These are phyloP conservation scores for Platygyra sinensis DNA, from an alignment of 64 coral and sea anemone species.

Conservation along the genomic window DNA sequence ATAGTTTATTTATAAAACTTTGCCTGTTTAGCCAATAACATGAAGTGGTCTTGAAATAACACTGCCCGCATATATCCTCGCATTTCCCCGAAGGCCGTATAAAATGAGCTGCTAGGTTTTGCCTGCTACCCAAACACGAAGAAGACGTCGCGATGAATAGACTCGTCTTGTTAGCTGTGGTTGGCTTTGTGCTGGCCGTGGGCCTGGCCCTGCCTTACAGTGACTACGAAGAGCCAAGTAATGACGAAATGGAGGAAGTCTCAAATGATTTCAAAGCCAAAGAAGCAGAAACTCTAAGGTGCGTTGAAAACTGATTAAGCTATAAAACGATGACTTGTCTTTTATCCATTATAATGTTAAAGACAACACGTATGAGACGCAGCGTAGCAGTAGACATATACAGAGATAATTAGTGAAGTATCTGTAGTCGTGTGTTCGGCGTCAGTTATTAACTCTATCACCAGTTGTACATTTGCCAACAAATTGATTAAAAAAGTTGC, in stretches of 20 bases:
- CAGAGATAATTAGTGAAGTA: too few species aligned
- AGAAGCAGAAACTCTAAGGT: background rate
- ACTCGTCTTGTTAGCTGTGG: background rate
- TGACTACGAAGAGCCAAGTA: background rate
- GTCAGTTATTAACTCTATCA: too few species aligned
- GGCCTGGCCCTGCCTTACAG: background rate
- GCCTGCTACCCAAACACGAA: background rate
- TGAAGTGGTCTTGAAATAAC: background rate
- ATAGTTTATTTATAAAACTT: too few species aligned
- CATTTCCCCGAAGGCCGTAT: background rate
- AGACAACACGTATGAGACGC: too few species aligned
- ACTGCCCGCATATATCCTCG: background rate
- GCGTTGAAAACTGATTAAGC: too few species aligned
- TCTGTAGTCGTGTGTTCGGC: too few species aligned
- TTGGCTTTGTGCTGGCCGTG: background rate
- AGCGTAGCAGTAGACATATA: too few species aligned
- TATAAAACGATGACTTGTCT: too few species aligned
- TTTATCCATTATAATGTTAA: too few species aligned
- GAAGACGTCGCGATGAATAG: background rate
- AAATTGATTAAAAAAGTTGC: too few species aligned
- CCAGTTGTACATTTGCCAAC: too few species aligned
- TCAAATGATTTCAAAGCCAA: background rate
- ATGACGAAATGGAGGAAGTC: background rate
- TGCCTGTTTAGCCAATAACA: background rate
- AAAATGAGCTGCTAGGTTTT: background rate